Conservation (phyloP, 2,797 vertebrate species). For the Hipposideros larvatus region DNA sequence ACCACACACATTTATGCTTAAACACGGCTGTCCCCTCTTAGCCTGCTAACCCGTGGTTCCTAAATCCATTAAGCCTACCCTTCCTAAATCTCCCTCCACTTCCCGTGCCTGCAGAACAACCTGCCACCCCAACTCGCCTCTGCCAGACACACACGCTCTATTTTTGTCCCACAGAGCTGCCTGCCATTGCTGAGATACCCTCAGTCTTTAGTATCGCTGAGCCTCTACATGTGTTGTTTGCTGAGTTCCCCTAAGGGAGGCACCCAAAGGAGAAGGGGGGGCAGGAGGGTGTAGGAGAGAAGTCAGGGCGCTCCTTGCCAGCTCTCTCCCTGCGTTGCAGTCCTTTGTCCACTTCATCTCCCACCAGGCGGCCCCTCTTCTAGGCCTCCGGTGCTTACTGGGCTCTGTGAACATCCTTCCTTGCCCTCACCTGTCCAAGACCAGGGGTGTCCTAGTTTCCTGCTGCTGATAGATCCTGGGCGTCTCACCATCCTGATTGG, state of each 20-base stretch:
- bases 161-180: neutral
- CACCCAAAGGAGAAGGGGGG: neutral
- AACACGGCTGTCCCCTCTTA: neutral
- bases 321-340: neutral
- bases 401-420: neutral
- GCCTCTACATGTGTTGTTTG: fast-evolving
- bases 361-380: neutral
- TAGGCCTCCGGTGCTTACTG: neutral
- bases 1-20: neutral
- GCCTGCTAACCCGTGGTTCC: neutral
- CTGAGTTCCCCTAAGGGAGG: neutral
- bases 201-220: neutral
- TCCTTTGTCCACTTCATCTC: neutral
- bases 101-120: neutral
- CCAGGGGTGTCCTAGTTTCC: neutral
- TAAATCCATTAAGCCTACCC: neutral
- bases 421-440: no score
- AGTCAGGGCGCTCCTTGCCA: neutral
- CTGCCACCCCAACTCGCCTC: fast-evolving
- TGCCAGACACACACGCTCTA: neutral
- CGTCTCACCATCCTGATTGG: neutral
- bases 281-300: neutral
- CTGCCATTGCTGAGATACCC: neutral
- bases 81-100: neutral
- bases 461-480: neutral